Evolutionary conservation across 1,140 invertebrate species (phyloP).

Genomic region (Drosophila athabasca): DNA sequence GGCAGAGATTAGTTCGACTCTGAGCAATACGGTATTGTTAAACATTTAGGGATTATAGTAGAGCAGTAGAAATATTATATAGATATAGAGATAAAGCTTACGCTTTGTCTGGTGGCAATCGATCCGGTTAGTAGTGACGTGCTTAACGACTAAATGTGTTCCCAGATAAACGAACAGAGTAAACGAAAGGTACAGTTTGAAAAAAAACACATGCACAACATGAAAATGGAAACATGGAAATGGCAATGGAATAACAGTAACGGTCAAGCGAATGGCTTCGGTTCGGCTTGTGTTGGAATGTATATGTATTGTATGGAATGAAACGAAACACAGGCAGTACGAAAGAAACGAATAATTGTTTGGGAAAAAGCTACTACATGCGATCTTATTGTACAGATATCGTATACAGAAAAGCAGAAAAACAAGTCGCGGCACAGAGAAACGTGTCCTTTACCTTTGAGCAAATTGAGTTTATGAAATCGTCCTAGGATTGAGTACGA

Average conservation of each 20-base stretch:
- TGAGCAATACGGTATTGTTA: neutral
- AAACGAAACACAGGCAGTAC: slow-evolving; percentile 10
- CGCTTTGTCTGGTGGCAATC: slow-evolving; percentile 83
- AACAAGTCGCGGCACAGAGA: slow-evolving; percentile 62
- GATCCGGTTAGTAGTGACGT: slow-evolving; percentile 82
- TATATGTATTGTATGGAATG: slow-evolving; percentile 6
- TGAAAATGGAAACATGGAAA: slow-evolving; percentile 51
- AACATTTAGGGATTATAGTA: slow-evolving; percentile 53
- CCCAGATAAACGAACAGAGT: slow-evolving; percentile 39
- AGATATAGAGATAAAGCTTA: slow-evolving; percentile 66
- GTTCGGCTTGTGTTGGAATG: slow-evolving; percentile 1
- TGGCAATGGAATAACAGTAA: neutral
- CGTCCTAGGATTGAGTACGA: slow-evolving; percentile 85
- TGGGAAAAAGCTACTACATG: slow-evolving; percentile 44
- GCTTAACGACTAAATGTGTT: slow-evolving; percentile 79
- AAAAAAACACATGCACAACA: slow-evolving; percentile 62
- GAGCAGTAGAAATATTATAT: slow-evolving; percentile 23
- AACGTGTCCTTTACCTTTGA: slow-evolving; percentile 87
- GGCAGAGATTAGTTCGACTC: slow-evolving; percentile 20
- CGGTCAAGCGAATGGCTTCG: slow-evolving; percentile 29
- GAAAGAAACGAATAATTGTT: neutral
- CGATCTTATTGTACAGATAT: slow-evolving; percentile 31
- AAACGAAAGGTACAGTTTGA: slow-evolving; percentile 50
- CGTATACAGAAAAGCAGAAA: slow-evolving; percentile 51
- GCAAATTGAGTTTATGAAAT: slow-evolving; percentile 89